Base-by-base conservation (phyloP, 2,888 invertebrate genomes). In the Acronicta leporina region DNA sequence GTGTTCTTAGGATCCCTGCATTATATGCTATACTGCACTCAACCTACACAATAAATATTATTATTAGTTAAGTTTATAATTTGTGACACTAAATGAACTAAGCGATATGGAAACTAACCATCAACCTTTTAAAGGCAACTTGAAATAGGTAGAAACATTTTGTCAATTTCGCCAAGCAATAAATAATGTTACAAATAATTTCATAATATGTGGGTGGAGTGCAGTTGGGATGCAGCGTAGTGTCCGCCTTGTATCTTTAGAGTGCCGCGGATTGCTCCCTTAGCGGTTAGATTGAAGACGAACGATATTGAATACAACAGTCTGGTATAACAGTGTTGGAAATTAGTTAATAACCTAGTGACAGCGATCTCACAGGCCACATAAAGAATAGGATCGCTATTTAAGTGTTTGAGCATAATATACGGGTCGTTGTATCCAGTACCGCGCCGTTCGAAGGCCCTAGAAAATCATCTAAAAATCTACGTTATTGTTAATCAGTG, bases 401-500 rank as follows among this genome's bases (percentile, higher is more conserved):
- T 15, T 50, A 30, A 41, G 16, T 35, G 35, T 49, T 54, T 33
- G 30, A 15, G 11, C 15, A 43, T 13, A 9, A 9, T 16, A 51
- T 63, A 60, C 61, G 38, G 71, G 59, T 82, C 82, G 83, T 85
- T 89, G 88, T 90, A 87, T 89, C 89, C 87, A 88, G 85, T 84
- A 82, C 74, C 85, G 85, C 82, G 79, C 78, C 77, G 82, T 85
- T 90, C 83, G 89, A 87, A 89, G 91, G 91, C 85, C 87, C 88
- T 92, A 93, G 92, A 89, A 87, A 87, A 86, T 87, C 89, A 82
- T 83, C 81, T 81, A 88, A 87, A 89, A 89, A 84, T 89, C 91
- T 90, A 89, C 84, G 91, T 92, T 92, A 91, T 92, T 91, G 92
- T 94, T 94, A 92, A 90, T 94, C 91, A 94, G 89, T 94, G 94